phyloP scores from a whole-genome alignment of 2,888 invertebrate genomes.

The Catotricha subobsoleta region DNA sequence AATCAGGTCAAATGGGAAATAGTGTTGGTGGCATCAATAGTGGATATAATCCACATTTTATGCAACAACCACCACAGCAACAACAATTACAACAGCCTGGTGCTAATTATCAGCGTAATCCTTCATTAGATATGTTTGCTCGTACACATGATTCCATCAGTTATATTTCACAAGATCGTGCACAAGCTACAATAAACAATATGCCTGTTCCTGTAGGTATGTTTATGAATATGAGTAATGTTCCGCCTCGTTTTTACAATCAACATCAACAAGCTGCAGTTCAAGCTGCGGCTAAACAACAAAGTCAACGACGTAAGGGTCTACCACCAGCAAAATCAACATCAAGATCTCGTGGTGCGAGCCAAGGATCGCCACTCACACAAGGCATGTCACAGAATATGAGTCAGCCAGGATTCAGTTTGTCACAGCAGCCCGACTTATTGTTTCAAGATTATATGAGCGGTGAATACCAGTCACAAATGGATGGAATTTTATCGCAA shows the following conservation, averaged over 20 bases:
- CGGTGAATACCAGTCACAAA: conserved; percentile 45
- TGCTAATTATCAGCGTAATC: conserved; percentile 8
- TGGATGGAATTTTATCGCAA: conserved; percentile 87
- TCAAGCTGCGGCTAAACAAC: conserved; percentile 26
- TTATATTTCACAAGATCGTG: conserved; percentile 75
- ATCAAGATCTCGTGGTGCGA: conserved; percentile 3
- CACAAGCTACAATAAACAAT: conserved; percentile 51
- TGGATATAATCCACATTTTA: conserved; percentile 3
- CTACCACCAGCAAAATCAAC: conserved; percentile 20
- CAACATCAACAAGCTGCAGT: conserved; percentile 53
- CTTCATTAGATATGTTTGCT: conserved; percentile 42
- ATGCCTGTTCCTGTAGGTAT: conserved; percentile 74
- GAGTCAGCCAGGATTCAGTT: conserved; percentile 46
- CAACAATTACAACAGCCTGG: neutral
- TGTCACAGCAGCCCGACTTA: conserved; percentile 44
- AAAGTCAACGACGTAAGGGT: conserved; percentile 25
- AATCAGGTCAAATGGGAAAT: conserved; percentile 31
- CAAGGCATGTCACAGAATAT: conserved; percentile 55
- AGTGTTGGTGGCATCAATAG: no score
- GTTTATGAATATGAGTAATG: conserved; percentile 76
- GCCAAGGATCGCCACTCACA: conserved; percentile 10
- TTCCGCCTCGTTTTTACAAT: conserved; percentile 57
- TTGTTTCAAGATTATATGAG: conserved; percentile 29
- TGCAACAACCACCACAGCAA: conserved; percentile 4
- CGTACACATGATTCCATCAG: conserved; percentile 81